phyloP scores from a whole-genome alignment of 35 echinoderm and acorn worm species.

The Lytechinus variegatus region DNA sequence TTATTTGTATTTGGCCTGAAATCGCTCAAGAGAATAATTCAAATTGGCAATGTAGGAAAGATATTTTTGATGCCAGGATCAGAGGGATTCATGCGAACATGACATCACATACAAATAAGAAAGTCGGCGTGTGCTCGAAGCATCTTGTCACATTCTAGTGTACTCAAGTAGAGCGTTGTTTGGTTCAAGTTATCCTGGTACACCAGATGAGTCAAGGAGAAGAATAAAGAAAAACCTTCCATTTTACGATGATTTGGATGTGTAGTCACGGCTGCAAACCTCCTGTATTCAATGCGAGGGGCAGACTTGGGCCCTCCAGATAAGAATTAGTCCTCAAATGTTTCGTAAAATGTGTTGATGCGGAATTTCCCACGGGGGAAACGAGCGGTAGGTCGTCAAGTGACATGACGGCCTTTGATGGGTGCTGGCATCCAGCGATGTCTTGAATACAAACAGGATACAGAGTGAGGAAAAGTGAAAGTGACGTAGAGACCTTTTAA shows the following conservation, averaged over 20 bases:
- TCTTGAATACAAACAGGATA: background rate
- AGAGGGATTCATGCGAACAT: background rate
- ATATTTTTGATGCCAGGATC: background rate
- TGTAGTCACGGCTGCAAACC: background rate
- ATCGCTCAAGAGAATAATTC: background rate
- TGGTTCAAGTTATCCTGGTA: background rate
- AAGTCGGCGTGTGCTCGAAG: background rate
- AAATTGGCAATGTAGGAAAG: background rate
- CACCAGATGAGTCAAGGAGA: background rate
- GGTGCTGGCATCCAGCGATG: background rate
- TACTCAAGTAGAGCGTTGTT: background rate
- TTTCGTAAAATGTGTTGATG: conserved; percentile 17
- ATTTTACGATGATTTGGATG: background rate
- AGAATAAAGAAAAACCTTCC: background rate
- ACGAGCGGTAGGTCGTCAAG: conserved; percentile 3
- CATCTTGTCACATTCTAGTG: conserved; percentile 8
- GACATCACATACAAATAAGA: conserved; percentile 19
- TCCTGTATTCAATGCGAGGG: background rate
- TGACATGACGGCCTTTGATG: background rate
- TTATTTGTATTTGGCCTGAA: background rate
- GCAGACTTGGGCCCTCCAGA: background rate
- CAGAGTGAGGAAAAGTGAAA: background rate
- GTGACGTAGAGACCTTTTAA: background rate
- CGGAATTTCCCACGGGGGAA: background rate
- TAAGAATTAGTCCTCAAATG: conserved; percentile 14